Evolutionary conservation across 2,113 vertebrate genomes (phyloP).

Genomic region (Myiopsitta monachus): DNA sequence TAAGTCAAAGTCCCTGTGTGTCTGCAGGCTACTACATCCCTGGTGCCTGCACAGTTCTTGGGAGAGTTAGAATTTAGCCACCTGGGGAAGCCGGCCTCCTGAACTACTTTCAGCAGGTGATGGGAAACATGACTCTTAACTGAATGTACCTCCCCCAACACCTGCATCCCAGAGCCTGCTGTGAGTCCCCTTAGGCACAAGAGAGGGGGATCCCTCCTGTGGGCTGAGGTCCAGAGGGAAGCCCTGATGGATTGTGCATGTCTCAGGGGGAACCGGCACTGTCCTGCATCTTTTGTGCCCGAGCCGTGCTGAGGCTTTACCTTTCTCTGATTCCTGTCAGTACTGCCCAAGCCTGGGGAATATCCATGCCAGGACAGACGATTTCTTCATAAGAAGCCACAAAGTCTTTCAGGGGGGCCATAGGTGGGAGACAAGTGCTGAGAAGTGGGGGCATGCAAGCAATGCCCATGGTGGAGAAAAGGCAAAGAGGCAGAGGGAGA

Average conservation of each 20-base stretch:
- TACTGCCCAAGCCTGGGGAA: not conserved
- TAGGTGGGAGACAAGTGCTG: not conserved
- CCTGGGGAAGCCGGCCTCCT: not conserved
- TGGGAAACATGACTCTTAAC: too few relatives aligned
- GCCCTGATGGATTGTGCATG: rapidly evolving
- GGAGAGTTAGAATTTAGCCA: not conserved
- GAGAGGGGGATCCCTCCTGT: not conserved
- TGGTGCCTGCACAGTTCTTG: not conserved
- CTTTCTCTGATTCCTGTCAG: not conserved
- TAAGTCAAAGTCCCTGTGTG: not conserved
- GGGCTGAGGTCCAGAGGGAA: not conserved
- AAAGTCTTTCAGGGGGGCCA: too few relatives aligned
- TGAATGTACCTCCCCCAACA: too few relatives aligned
- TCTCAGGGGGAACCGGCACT: too few relatives aligned
- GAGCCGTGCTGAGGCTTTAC: not conserved
- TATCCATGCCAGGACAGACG: not conserved
- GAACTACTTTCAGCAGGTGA: not conserved
- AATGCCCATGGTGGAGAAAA: not conserved
- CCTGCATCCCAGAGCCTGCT: not conserved
- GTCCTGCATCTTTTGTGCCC: not conserved
- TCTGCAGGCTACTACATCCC: not conserved
- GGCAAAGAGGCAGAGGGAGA: not conserved
- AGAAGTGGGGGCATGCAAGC: not conserved
- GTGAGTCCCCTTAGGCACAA: not conserved
- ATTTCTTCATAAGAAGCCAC: not conserved